Evolutionary conservation across 2,113 vertebrate species (phyloP).

Genomic region (Scopus umbretta): DNA sequence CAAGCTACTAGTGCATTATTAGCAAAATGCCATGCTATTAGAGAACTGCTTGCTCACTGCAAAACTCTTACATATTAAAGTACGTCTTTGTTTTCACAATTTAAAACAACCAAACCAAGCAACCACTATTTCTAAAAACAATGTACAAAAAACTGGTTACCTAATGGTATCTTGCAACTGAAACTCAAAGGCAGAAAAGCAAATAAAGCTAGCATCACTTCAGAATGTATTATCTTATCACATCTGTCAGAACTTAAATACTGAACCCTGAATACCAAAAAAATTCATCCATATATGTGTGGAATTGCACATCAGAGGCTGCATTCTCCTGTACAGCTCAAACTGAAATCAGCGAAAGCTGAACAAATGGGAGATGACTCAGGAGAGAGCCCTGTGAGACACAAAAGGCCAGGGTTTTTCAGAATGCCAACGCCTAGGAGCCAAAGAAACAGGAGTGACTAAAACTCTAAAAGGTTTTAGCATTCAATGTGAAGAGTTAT

Average conservation of each 20-base stretch:
- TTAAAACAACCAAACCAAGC: background rate
- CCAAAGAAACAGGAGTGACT: background rate
- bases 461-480: background rate
- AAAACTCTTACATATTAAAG: background rate
- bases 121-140: background rate
- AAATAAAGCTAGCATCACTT: background rate
- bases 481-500: background rate
- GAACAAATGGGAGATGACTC: background rate
- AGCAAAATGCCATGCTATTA: background rate
- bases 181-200: background rate
- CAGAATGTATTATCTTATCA: background rate
- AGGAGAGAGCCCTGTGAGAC: background rate
- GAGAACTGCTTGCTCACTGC: background rate
- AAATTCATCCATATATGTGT: background rate
- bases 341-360: background rate
- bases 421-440: background rate
- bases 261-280: background rate
- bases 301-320: background rate
- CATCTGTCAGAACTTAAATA: background rate
- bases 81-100: background rate
- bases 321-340: background rate
- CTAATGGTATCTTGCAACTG: background rate
- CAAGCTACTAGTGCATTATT: background rate
- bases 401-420: background rate
- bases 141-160: background rate